Conservation (phyloP, 2,113 vertebrate species). For the Tympanuchus pallidicinctus region DNA sequence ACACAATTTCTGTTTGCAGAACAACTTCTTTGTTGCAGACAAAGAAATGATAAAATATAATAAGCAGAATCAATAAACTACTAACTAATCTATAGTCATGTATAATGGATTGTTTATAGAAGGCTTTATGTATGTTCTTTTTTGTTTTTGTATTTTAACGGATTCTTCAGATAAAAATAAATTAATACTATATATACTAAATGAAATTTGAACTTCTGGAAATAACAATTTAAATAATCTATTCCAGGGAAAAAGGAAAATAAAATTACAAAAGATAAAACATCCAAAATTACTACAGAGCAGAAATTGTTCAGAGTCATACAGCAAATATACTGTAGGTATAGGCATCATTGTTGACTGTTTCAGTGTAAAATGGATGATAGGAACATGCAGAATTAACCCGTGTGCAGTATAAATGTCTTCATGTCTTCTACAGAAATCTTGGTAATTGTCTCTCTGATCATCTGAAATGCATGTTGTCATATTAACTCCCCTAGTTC, state of each 20-base stretch:
- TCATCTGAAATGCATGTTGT: background rate
- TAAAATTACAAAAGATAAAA: background rate
- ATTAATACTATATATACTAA: background rate
- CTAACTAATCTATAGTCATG: background rate
- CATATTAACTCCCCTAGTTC: background rate
- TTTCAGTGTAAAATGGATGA: background rate
- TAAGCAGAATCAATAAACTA: background rate
- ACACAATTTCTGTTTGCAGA: background rate
- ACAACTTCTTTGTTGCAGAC: background rate
- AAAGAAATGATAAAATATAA: background rate
- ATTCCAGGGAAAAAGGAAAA: background rate
- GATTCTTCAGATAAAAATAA: background rate
- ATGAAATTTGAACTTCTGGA: background rate
- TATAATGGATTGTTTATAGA: background rate
- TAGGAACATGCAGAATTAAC: background rate
- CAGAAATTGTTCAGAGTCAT: background rate
- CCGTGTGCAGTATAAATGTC: background rate
- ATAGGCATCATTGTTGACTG: background rate
- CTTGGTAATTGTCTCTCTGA: background rate
- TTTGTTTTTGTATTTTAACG: background rate
- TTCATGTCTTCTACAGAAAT: background rate
- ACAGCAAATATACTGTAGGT: background rate
- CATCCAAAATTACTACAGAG: background rate
- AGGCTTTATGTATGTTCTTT: background rate
- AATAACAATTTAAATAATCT: background rate